Evolutionary conservation across 2,888 invertebrate genomes (phyloP).

Genomic region (Aricia artaxerxes): DNA sequence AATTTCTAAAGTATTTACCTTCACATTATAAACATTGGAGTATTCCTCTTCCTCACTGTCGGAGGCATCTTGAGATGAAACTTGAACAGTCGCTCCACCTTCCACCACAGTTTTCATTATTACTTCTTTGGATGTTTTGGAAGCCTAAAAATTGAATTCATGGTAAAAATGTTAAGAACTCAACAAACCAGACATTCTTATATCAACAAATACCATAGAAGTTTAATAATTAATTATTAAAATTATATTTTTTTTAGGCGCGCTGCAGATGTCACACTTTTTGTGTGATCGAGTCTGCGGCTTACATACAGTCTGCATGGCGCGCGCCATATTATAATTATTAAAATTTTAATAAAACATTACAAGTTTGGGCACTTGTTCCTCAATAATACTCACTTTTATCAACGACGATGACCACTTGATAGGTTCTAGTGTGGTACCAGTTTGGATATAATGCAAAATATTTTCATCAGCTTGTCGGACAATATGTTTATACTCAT

Average conservation of each 20-base stretch:
- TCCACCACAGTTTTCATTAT: slow-evolving; percentile 60
- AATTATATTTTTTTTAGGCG: too few relatives aligned
- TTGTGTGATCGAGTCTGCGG: too few relatives aligned
- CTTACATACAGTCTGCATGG: not conserved
- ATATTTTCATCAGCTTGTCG: slow-evolving; percentile 87
- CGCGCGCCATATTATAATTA: not conserved
- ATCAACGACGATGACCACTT: slow-evolving; percentile 66
- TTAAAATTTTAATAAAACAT: not conserved
- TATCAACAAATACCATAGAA: not conserved
- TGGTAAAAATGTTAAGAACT: not conserved
- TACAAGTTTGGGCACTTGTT: not conserved
- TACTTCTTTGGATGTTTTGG: slow-evolving; percentile 47
- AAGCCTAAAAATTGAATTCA: slow-evolving; percentile 33
- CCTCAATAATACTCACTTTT: slow-evolving; percentile 56
- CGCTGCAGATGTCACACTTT: too few relatives aligned
- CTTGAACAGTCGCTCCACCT: slow-evolving; percentile 65
- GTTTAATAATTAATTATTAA: too few relatives aligned
- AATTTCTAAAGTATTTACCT: slow-evolving; percentile 51
- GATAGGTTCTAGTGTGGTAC: slow-evolving; percentile 77
- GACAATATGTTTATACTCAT: slow-evolving; percentile 88
- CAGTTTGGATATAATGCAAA: slow-evolving; percentile 84
- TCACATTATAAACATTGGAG: slow-evolving; percentile 66
- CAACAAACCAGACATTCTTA: too few relatives aligned
- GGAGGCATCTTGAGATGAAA: slow-evolving; percentile 59
- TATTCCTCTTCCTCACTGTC: slow-evolving; percentile 65